phyloP scores from a whole-genome alignment of 2,888 invertebrate species.

The Orchesella flavescens region DNA sequence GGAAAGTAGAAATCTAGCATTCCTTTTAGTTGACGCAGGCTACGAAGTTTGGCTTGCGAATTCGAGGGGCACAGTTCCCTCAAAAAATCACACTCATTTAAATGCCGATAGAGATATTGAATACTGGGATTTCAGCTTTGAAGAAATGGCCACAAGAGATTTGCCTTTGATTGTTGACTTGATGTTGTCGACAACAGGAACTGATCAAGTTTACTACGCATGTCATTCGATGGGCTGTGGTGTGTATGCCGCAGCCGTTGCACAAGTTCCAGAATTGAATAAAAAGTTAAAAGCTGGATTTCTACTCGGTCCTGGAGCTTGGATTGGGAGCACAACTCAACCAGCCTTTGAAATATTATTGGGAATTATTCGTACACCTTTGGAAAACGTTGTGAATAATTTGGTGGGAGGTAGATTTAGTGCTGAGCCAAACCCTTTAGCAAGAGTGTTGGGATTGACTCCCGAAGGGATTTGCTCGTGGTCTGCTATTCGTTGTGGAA shows the following conservation, averaged over 20 bases:
- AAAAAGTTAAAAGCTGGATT: neutral
- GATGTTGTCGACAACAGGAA: neutral
- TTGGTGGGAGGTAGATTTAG: neutral
- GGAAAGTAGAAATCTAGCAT: neutral
- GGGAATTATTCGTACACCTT: neutral
- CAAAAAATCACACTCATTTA: neutral
- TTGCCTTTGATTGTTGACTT: neutral
- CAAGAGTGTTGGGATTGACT: neutral
- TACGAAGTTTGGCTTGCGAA: neutral
- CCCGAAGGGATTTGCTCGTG: neutral
- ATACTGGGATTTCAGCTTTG: neutral
- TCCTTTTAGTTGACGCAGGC: neutral
- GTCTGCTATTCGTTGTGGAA: conserved; percentile 18
- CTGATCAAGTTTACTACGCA: neutral
- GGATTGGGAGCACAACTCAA: neutral
- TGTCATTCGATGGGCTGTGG: neutral
- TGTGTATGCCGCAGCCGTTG: neutral
- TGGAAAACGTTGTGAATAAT: neutral
- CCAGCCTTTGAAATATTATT: neutral
- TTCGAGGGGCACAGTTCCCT: neutral
- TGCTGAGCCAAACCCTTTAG: neutral
- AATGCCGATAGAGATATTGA: neutral
- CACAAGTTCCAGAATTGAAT: neutral
- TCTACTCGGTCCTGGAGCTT: neutral
- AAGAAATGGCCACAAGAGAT: neutral